Base-by-base conservation (phyloP, 2,797 vertebrate genomes). In the Melanotaenia boesemani region DNA sequence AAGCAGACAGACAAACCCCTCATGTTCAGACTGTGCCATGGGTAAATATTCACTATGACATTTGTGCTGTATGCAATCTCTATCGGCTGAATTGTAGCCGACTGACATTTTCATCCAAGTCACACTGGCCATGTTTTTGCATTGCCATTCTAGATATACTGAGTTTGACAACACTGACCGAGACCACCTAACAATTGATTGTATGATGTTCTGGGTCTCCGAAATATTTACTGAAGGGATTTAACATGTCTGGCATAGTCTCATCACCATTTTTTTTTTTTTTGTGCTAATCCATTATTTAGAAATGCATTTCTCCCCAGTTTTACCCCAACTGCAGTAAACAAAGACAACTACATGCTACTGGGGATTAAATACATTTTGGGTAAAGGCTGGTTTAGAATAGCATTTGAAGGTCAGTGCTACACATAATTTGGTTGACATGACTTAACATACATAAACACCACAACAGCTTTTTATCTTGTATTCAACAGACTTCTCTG, bases 11-110 rank as follows among this genome's bases (percentile, higher is more conserved):
- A 92, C 67, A 65, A 88, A 82, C 63, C 74, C 79, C 86, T 88
- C 86, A 68, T 91, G 86, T 90, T 91, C 74, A 79, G 83, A 87
- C 79, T 55, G 55, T 67, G 78, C 85, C 77, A 89, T 77, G 81
- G 88, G 88, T 88, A 88, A 90, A 93, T 92, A 93, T 88, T 87
- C 87, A 76, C 85, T 70, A 57, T 92, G 92, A 92, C 93, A 94
- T 94, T 94, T 93, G 87, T 83, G 88, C 80, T 86, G 79, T 76
- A 70, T 72, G 61, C 61, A 76, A 78, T 91, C 90, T 91, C 79
- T 77, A 81, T 81, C 50, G 56, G 88, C 82, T 87, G 78, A 89
- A 80, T 77, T 77, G 79, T 63, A 82, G 77, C 81, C 52, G 62
- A 80, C 44, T 93, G 93, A 92, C 89, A 93, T 93, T 94, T 93